Evolutionary conservation across 2,888 invertebrate species (phyloP), one percentile per base, ranked within the genome.

Genomic region (Chelonus formosanus): DNA sequence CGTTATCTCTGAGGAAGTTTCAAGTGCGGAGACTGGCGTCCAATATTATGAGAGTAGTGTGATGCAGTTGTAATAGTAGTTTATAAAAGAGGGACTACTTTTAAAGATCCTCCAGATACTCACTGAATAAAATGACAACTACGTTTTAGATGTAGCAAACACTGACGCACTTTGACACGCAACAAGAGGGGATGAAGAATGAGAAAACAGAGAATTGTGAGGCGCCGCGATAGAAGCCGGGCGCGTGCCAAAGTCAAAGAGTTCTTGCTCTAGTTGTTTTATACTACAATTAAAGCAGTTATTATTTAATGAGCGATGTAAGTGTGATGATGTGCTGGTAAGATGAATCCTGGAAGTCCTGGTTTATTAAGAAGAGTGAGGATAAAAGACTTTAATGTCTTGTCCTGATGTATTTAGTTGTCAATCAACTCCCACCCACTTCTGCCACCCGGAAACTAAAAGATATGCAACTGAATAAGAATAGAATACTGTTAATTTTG

Each of bases 401-500:
- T 47, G 6, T 47, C n/a, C 31, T 52, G 5, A 5, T 52, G 52
- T 34, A 31, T 6, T 20, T 3, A 32, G 40, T 5, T 40, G 40
- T 40, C 0, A 2, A 40, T 5, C 6, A 40, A 40, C 40, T 40
- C 40, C 40, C 6, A 40, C 5, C 40, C 40, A 40, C 40, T 40
- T 4, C 40, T 40, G 40, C 40, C 40, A 40, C 40, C 40, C 4
- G 40, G 43, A 61, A 61, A 61, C 53, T 43, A 61, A 53, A 52
- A 52, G 32, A 20, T 20, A 32, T 52, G 40, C 53, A 61, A 61
- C 43, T 40, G 8, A 43, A 61, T 20, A 60, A 48, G 40, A 40
- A 5, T 40, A 20, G n/a, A 31, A 53, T 52, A 61, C 61, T 61
- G 61, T 58, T 40, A 60, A 65, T 67, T 67, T 57, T 56, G 61